Conservation (phyloP, 2,888 invertebrate species). For the Sphaeridia pumilis region DNA sequence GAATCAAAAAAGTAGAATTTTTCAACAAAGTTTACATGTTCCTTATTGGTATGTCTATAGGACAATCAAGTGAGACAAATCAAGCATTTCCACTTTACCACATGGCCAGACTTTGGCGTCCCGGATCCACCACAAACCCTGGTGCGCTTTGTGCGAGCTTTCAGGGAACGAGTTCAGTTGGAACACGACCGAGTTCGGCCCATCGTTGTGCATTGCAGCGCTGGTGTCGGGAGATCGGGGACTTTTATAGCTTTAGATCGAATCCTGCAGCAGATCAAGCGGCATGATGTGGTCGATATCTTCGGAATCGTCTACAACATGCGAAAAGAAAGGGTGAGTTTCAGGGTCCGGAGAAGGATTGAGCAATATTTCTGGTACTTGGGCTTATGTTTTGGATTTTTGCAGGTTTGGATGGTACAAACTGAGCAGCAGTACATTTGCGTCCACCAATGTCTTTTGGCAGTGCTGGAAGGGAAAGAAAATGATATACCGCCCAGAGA, state of each 20-base stretch:
- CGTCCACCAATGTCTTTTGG: slow-evolving; percentile 91
- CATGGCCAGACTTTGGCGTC: slow-evolving; percentile 98
- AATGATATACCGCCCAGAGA: slow-evolving; percentile 54
- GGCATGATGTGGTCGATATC: slow-evolving; percentile 79
- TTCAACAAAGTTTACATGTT: not conserved
- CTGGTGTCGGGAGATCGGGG: slow-evolving; percentile 63
- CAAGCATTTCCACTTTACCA: slow-evolving; percentile 93
- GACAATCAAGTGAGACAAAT: slow-evolving; percentile 80
- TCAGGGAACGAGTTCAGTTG: slow-evolving; percentile 75
- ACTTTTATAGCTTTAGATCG: slow-evolving; percentile 94
- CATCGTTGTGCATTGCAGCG: slow-evolving; percentile 86
- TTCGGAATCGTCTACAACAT: slow-evolving; percentile 93
- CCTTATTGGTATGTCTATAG: slow-evolving; percentile 48
- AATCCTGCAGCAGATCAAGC: slow-evolving; percentile 78
- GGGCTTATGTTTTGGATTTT: too few relatives aligned
- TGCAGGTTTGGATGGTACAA: slow-evolving; percentile 45
- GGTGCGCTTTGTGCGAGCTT: slow-evolving; percentile 82
- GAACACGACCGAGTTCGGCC: slow-evolving; percentile 62
- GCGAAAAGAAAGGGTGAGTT: slow-evolving; percentile 59
- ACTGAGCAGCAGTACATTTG: slow-evolving; percentile 99
- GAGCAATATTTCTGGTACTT: not conserved
- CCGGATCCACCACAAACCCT: slow-evolving; percentile 90
- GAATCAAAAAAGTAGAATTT: too few relatives aligned
- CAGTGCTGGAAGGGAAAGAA: slow-evolving; percentile 87
- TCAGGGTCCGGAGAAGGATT: too few relatives aligned